A percentile compares a stretch with the other conserved stretches of the same genome.
phyloP scores from a whole-genome alignment of 2,888 invertebrate species.

The Drosophila pseudotakahashii region DNA sequence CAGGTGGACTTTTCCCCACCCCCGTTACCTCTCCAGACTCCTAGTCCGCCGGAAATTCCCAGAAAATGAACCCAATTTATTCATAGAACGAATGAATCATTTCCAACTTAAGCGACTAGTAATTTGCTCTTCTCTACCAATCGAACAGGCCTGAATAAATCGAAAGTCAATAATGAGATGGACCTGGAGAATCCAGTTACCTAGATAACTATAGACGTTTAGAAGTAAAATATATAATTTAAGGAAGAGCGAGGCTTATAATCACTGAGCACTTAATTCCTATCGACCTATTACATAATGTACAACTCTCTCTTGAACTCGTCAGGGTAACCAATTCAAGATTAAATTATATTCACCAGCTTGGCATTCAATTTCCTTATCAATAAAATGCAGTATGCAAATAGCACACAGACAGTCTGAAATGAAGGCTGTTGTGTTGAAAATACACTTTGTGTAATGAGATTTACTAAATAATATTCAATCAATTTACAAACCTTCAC shows the following conservation, averaged over 20 bases:
- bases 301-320: slow-evolving; percentile 1
- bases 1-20: slow-evolving; percentile 10
- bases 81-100: slow-evolving; percentile 24
- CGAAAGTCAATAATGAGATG: slow-evolving; percentile 1
- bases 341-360: slow-evolving; percentile 15
- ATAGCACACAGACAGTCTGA: background rate
- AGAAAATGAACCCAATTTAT: slow-evolving; percentile 52
- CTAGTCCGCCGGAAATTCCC: slow-evolving; percentile 9
- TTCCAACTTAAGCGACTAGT: slow-evolving; percentile 24
- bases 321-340: slow-evolving; percentile 15
- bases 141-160: background rate
- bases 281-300: slow-evolving; percentile 5
- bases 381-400: background rate
- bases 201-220: background rate
- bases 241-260: background rate
- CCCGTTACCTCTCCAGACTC: background rate
- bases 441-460: too few relatives aligned
- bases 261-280: background rate
- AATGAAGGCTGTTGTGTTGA: slow-evolving; percentile 2
- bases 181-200: background rate
- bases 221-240: background rate
- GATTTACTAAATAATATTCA: background rate
- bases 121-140: slow-evolving; percentile 18
- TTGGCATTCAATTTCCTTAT: slow-evolving; percentile 32
- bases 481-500: background rate